Evolutionary conservation across 2,113 vertebrate species (phyloP).

Genomic region (Stomatorhinus ivindoensis): DNA sequence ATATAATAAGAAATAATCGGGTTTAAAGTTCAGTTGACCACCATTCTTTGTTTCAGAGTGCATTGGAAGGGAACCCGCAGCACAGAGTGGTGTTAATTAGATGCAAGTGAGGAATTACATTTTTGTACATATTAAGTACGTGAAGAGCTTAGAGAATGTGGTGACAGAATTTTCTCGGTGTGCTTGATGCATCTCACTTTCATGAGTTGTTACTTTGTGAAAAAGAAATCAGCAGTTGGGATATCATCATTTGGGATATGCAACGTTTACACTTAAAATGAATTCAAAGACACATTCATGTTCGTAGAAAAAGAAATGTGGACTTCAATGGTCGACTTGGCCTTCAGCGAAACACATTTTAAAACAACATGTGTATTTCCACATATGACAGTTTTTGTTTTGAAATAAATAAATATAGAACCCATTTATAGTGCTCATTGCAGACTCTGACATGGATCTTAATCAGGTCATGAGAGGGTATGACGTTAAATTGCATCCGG

Average conservation of each 20-base stretch:
- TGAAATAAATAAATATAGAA: not conserved
- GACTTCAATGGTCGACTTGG: not conserved
- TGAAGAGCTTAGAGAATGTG: not conserved
- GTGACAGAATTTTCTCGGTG: not conserved
- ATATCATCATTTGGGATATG: too few species aligned
- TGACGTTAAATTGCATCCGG: too few species aligned
- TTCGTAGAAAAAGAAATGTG: not conserved
- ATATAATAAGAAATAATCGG: not conserved
- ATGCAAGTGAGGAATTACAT: not conserved
- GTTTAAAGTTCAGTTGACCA: not conserved
- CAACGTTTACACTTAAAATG: not conserved
- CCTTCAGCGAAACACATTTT: not conserved
- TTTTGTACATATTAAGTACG: conserved; percentile 5
- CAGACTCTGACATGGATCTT: not conserved
- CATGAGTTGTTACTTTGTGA: conserved; percentile 2
- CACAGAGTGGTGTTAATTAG: not conserved
- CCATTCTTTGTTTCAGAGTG: not conserved
- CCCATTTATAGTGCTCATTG: not conserved
- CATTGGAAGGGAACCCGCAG: not conserved
- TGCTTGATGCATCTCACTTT: not conserved
- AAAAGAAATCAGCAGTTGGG: not conserved
- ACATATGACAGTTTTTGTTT: not conserved
- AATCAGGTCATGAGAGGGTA: not conserved
- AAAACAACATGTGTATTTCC: not conserved
- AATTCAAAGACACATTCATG: not conserved